A percentile compares a stretch with the other conserved stretches of the same genome.
Conservation (phyloP, 2,113 vertebrate genomes). For the Erinaceus europaeus region DNA sequence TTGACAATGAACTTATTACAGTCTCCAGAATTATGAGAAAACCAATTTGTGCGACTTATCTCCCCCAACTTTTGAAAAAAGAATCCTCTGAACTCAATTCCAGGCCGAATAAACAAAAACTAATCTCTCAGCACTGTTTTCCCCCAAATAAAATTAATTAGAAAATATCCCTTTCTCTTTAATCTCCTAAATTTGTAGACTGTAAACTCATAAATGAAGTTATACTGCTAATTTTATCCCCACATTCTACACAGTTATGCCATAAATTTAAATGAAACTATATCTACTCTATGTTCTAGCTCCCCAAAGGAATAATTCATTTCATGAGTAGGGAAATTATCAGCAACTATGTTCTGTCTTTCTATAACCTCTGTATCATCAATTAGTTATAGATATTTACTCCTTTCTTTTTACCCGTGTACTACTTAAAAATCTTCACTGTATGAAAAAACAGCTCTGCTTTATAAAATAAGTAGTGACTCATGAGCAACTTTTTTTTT, state of each 20-base stretch:
- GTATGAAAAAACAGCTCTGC: conserved; percentile 21
- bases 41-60: too few relatives aligned
- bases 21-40: too few relatives aligned
- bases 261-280: conserved; percentile 58
- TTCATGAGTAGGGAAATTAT: conserved; percentile 47
- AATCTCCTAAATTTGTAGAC: not conserved
- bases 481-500: conserved; percentile 1
- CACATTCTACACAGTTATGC: not conserved
- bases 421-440: conserved; percentile 43
- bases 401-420: conserved; percentile 27
- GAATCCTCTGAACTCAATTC: too few relatives aligned
- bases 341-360: conserved; percentile 50
- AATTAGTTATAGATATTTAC: conserved; percentile 56
- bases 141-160: not conserved
- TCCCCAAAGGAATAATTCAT: conserved; percentile 61
- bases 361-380: conserved; percentile 47
- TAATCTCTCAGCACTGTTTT: not conserved
- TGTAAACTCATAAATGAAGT: not conserved
- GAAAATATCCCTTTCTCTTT: not conserved
- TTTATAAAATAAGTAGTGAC: not conserved
- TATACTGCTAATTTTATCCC: not conserved
- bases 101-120: too few relatives aligned
- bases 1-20: too few relatives aligned
- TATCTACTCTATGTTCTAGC: conserved; percentile 47
- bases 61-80: too few relatives aligned